Base-by-base conservation (phyloP, 2,888 invertebrate species). In the Hofmannophila pseudospretella region DNA sequence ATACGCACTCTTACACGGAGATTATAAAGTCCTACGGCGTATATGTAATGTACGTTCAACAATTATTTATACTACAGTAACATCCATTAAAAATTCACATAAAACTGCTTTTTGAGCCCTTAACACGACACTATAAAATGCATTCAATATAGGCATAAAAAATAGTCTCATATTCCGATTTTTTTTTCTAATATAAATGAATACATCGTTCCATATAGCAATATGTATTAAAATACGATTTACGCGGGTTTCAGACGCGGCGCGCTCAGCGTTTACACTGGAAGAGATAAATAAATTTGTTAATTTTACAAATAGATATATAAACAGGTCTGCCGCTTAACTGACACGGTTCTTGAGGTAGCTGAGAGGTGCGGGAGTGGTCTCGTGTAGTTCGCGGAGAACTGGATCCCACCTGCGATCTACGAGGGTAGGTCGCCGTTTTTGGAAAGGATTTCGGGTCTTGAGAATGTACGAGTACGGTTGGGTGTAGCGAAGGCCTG, bases 101-200 rank as follows among this genome's bases (percentile, higher is more conserved):
- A 74, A 67, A 82, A 79, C 79, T 78, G 79, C 78, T 63, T 67
- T 22, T 82, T 80, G 84, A 80, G 82, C 81, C 80, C 73, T 68
- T 52, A 63, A 69, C 66, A 67, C 72, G 58, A 63, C 65, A 61
- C 64, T 67, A 67, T 32, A 53, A 76, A 78, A 81, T 76, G 78
- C 77, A 69, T 71, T 62, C 51, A 53, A 48, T 49, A 55, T 53
- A 55, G 58, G 51, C 51, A 48, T 40, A 51, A 37, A 50, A 26
- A 46, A 42, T 42, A 52, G 59, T 54, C 53, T 51, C 47, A 40
- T 37, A 41, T 30, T 39, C 39, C 34, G 38, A 34, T 22, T 35
- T 33, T 36, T 38, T 10, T 20, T 14, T 9, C 1, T n/a, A n/a
- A n/a, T n/a, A n/a, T n/a, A n/a, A n/a, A n/a, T n/a, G n/a, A 10